A percentile compares a stretch with the other conserved stretches of the same genome.
These are phyloP conservation scores for Epizoanthus fatuus DNA, from an alignment of 92 coral and sea anemone genomes.

Conservation along the genomic window DNA sequence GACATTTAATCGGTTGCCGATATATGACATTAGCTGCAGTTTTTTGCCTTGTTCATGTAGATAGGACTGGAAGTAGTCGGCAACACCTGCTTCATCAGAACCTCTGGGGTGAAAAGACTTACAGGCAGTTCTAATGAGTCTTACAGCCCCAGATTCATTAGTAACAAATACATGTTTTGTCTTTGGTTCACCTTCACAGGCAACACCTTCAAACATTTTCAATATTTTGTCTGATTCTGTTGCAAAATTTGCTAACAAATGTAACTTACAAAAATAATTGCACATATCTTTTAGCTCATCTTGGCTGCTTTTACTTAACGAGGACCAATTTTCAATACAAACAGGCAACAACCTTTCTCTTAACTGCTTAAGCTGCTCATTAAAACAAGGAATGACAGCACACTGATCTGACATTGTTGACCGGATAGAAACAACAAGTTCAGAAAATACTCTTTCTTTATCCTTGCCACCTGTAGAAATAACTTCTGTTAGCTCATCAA, in stretches of 20 bases:
- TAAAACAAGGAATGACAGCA: conserved; percentile 23
- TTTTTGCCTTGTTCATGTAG: conserved; percentile 20
- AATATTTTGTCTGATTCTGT: conserved; percentile 28
- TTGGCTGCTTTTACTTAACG: conserved; percentile 23
- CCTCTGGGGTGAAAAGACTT: conserved; percentile 27
- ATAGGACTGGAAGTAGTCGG: conserved; percentile 21
- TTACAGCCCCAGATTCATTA: conserved; percentile 18
- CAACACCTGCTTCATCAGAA: conserved; percentile 11
- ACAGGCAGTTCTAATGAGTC: conserved; percentile 19
- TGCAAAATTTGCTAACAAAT: conserved; percentile 26
- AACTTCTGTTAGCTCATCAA: conserved; percentile 28
- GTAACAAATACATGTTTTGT: conserved; percentile 18
- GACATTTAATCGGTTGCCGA: conserved; percentile 11
- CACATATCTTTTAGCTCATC: conserved; percentile 28
- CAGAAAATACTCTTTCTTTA: too few species aligned
- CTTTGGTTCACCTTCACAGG: conserved; percentile 15
- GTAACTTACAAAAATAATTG: conserved; percentile 15
- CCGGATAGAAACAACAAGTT: neutral
- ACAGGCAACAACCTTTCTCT: conserved; percentile 6
- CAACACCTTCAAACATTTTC: conserved; percentile 11
- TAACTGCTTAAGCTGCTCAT: conserved; percentile 31
- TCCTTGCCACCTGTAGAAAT: neutral
- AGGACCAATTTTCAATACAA: conserved; percentile 8
- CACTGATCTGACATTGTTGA: conserved; percentile 32
- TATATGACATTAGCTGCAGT: conserved; percentile 17